Conservation (phyloP, 1,140 invertebrate genomes). For the Probaryconus sp. region DNA sequence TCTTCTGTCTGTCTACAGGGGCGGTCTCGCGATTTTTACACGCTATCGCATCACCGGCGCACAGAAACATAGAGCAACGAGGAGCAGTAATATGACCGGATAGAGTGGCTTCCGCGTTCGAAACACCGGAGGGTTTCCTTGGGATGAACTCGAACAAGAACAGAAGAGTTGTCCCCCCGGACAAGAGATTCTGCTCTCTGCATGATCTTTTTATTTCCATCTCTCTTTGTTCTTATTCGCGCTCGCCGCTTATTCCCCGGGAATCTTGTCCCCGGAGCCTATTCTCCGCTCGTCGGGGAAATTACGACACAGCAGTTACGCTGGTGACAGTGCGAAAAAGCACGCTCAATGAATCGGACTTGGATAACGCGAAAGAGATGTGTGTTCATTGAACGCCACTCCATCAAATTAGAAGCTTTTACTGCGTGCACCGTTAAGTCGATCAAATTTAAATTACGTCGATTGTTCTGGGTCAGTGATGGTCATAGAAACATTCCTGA, state of each 20-base stretch:
- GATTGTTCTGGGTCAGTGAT: constrained; percentile 29
- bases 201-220: constrained; percentile 22
- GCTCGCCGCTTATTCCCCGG: background rate
- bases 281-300: constrained; percentile 20
- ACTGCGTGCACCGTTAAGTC: constrained; percentile 71
- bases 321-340: constrained; percentile 72
- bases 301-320: constrained; percentile 68
- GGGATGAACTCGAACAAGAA: constrained; percentile 68
- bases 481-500: too few relatives aligned
- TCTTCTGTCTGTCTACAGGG: constrained; percentile 45
- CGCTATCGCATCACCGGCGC: constrained; percentile 41
- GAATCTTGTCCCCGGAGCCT: background rate
- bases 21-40: constrained; percentile 55
- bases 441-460: constrained; percentile 62
- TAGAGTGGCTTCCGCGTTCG: constrained; percentile 66
- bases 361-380: constrained; percentile 68
- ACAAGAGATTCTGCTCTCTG: background rate
- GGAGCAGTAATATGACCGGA: constrained; percentile 33
- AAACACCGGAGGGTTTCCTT: constrained; percentile 66
- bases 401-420: constrained; percentile 70
- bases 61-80: constrained; percentile 45
- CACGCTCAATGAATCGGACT: constrained; percentile 70
- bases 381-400: constrained; percentile 65
- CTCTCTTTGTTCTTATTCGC: constrained; percentile 19
- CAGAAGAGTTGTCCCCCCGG: constrained; percentile 40